A percentile compares a stretch with the other conserved stretches of the same genome.
Evolutionary conservation across 2,113 vertebrate species (phyloP).

Genomic region (Agapornis roseicollis): DNA sequence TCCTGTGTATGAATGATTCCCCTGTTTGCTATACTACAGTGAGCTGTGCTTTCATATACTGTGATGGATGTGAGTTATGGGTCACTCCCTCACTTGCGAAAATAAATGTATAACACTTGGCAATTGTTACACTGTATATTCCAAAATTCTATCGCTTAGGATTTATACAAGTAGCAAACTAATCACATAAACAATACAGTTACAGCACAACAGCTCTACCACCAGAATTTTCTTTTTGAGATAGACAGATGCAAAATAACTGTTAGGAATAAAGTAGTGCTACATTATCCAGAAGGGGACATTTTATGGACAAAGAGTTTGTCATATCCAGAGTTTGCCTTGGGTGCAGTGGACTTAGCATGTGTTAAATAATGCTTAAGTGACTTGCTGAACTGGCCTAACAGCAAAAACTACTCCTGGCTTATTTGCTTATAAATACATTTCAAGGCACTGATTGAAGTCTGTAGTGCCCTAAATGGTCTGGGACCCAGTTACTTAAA

Average conservation of each 20-base stretch:
- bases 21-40: slow-evolving; percentile 23
- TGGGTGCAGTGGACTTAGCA: slow-evolving; percentile 19
- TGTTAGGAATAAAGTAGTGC: neutral
- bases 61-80: slow-evolving; percentile 64
- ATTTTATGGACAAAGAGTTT: slow-evolving; percentile 17
- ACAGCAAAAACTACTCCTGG: slow-evolving; percentile 47
- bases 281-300: neutral
- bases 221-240: neutral
- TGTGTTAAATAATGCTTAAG: slow-evolving; percentile 37
- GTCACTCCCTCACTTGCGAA: slow-evolving; percentile 57
- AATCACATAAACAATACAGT: neutral
- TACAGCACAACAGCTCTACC: neutral
- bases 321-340: slow-evolving; percentile 20
- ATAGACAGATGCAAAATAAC: neutral
- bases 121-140: slow-evolving; percentile 37
- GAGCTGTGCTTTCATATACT: slow-evolving; percentile 35
- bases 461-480: slow-evolving; percentile 30
- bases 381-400: slow-evolving; percentile 45
- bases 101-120: slow-evolving; percentile 56
- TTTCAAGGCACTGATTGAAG: slow-evolving; percentile 36
- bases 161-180: slow-evolving; percentile 34
- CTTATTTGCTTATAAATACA: slow-evolving; percentile 48
- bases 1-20: slow-evolving; percentile 41
- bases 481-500: neutral
- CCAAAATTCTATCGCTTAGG: slow-evolving; percentile 29